Evolutionary conservation across 2,888 invertebrate genomes (phyloP).

Genomic region (Plusia festucae): DNA sequence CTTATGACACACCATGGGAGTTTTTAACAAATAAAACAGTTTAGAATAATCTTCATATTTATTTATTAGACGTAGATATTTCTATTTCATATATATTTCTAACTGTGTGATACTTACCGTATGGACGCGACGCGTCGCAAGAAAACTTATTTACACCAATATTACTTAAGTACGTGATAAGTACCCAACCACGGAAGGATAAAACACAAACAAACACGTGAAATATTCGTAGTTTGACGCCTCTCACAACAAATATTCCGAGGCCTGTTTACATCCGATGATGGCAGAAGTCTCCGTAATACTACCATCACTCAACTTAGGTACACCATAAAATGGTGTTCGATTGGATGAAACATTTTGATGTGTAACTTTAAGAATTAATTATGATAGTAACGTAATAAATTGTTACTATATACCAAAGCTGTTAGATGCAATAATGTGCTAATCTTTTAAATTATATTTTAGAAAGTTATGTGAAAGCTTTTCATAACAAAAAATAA

Average conservation of each 20-base stretch:
- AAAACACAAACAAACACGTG: constrained; percentile 36
- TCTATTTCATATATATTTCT: constrained; percentile 56
- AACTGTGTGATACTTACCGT: constrained; percentile 70
- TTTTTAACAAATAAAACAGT: constrained; percentile 73
- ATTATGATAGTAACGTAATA: no score
- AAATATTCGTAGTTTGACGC: constrained; percentile 8
- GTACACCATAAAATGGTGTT: neutral
- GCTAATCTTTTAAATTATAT: no score
- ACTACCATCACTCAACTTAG: neutral
- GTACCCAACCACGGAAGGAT: constrained; percentile 23
- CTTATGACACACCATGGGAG: constrained; percentile 50
- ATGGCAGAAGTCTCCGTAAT: neutral
- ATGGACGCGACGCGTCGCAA: constrained; percentile 34
- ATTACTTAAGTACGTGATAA: constrained; percentile 17
- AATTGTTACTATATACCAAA: no score
- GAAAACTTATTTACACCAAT: constrained; percentile 28
- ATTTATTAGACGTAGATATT: constrained; percentile 59
- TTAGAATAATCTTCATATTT: constrained; percentile 52
- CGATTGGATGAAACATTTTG: neutral
- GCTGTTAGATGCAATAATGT: no score
- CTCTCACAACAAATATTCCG: neutral
- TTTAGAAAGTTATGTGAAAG: no score
- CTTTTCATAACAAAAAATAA: no score
- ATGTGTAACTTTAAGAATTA: neutral
- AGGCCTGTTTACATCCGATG: neutral